Base-by-base conservation (phyloP, 2,888 invertebrate species). In the Myopa tessellatipennis region DNA sequence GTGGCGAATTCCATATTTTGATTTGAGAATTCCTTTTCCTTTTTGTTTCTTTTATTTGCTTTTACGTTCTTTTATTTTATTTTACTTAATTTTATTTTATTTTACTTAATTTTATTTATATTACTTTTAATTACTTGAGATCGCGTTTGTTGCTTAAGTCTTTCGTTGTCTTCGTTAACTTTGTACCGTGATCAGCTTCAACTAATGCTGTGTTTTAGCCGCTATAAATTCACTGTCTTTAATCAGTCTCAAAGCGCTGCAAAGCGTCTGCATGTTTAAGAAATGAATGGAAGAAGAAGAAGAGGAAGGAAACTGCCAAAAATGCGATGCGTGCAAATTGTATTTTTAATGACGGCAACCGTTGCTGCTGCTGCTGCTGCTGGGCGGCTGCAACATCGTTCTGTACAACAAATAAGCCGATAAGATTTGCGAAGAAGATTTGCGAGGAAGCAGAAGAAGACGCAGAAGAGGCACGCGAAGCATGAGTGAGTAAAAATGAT, bases 381-480 rank as follows among this genome's bases (percentile, higher is more conserved):
- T 16, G 38, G 61, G 10, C 61, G 14, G 61, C 16, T 36, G 65
- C 65, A 16, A 16, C 55, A 55, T 8, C 12, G 65, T 45, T 45
- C 38, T 65, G 52, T 70, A 55, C 70, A 70, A 52, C 65, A 65
- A 70, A 70, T 70, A 70, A 70, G 70, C 70, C n/a, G 70, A 70
- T 70, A 70, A 70, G 70, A 70, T 55, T 70, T 70, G 70, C 34
- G 16, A 70, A 69, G 45, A 10, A 1, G 6, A 8, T 36, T 14
- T 6, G 38, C 14, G 65, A 65, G 14, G 65, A 34, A 65, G 36
- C 18, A 65, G 65, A 65, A 16, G 65, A 65, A 38, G 65, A 8
- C 18, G 61, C 14, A 58, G n/a, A 58, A 58, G 58, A 26, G 7
- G 61, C n/a, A 61, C 10, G 3, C 4, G 61, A 4, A 61, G 65